Base-by-base conservation (phyloP, 35 echinoderm and acorn worm genomes). In the Ptychodera flava region DNA sequence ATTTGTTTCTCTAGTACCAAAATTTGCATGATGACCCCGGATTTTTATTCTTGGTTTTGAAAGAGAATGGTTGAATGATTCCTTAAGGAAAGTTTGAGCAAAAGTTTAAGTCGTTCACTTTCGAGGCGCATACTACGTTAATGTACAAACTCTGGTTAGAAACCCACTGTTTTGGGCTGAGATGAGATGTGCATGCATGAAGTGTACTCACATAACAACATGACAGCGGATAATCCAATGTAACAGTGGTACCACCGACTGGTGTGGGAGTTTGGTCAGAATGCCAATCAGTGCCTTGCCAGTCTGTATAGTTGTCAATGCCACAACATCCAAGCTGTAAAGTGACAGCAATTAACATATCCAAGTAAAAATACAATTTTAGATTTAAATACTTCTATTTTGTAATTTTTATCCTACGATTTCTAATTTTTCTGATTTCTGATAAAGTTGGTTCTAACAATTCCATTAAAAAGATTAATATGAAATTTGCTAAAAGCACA, bases 131-230 rank as follows among this genome's bases (percentile, higher is more conserved):
- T n/a, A n/a, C n/a, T n/a, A n/a, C n/a, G n/a, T n/a, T n/a, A n/a
- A n/a, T n/a, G n/a, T n/a, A n/a, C n/a, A n/a, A n/a, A n/a, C n/a
- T n/a, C n/a, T n/a, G n/a, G n/a, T n/a, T n/a, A n/a, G n/a, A n/a
- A n/a, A n/a, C n/a, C n/a, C n/a, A n/a, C n/a, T n/a, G n/a, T n/a
- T n/a, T n/a, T n/a, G n/a, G n/a, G n/a, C n/a, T n/a, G n/a, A n/a
- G n/a, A n/a, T n/a, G 31, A 29, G 16, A 82, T 81, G 1, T 82
- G 35, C 0, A 16, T 34, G 87, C 92, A 93, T 81, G 22, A 82
- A 34, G 32, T 33, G 16, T 10, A 82, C 80, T 33, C 34, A 82
- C 80, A 31, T 82, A 33, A 33, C 80, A 82, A 82, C 80, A 82
- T 33, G 80, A 32, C 34, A 33, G 29, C 0, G 80, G 80, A 27